phyloP scores from a whole-genome alignment of 2,113 vertebrate genomes.

The Tragelaphus scriptus region DNA sequence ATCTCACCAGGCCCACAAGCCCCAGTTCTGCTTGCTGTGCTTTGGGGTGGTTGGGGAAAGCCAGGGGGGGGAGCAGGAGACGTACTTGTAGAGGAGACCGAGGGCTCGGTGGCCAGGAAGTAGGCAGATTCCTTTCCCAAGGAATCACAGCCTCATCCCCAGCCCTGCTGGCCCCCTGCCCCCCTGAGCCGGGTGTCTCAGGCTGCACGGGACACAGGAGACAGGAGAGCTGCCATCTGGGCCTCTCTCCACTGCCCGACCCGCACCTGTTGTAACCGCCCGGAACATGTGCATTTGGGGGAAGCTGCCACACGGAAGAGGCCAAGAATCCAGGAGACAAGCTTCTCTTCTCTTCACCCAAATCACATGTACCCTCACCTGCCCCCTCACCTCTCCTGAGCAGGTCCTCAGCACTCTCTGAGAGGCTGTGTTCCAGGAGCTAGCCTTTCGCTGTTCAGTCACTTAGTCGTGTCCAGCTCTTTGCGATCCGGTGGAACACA shows the following conservation, averaged over 20 bases:
- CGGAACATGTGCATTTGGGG: not conserved
- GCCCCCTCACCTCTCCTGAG: not conserved
- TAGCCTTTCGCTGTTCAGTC: not conserved
- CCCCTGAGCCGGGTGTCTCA: not conserved
- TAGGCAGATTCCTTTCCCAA: not conserved
- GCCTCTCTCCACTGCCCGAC: not conserved
- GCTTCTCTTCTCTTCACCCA: not conserved
- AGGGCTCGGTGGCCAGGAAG: not conserved
- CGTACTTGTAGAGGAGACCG: not conserved
- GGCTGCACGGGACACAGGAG: not conserved
- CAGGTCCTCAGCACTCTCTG: not conserved
- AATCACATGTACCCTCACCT: not conserved
- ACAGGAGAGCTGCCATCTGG: not conserved
- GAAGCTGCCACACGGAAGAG: not conserved
- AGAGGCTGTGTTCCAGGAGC: not conserved
- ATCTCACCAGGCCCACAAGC: not conserved
- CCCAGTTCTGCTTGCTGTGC: not conserved
- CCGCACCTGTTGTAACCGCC: not conserved
- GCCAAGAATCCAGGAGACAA: not conserved
- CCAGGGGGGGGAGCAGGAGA: not conserved
- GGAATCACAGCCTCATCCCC: not conserved
- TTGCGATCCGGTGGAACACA: accelerated
- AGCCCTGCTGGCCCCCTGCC: not conserved
- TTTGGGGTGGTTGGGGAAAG: not conserved
- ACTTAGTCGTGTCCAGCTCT: not conserved